phyloP scores from a whole-genome alignment of 2,113 vertebrate species.

The Sitta europaea region DNA sequence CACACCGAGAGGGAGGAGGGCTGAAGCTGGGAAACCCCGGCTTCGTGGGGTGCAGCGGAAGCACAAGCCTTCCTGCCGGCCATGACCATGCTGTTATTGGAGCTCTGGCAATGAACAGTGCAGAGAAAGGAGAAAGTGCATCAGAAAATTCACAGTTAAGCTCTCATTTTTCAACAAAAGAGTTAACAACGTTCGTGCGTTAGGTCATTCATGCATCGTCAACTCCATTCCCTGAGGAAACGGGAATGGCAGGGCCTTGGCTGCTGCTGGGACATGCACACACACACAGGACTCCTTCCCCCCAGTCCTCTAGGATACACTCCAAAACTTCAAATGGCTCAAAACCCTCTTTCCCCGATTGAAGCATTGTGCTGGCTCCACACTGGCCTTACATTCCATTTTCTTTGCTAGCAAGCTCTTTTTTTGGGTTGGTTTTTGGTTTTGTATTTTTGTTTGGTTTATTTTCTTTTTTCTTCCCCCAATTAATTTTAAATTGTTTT shows the following conservation, averaged over 20 bases:
- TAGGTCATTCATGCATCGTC: slow-evolving; percentile 71
- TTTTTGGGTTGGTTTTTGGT: background rate
- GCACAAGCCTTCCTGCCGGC: slow-evolving; percentile 72
- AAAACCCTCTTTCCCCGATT: slow-evolving; percentile 49
- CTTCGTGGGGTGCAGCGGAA: slow-evolving; percentile 61
- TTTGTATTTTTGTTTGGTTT: background rate
- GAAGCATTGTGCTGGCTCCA: slow-evolving; percentile 5
- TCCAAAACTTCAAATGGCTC: slow-evolving; percentile 64
- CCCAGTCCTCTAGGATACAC: slow-evolving; percentile 73
- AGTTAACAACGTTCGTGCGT: slow-evolving; percentile 63
- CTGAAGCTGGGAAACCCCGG: slow-evolving; percentile 7
- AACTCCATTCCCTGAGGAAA: slow-evolving; percentile 20
- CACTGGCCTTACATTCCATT: slow-evolving; percentile 23
- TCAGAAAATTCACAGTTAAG: slow-evolving; percentile 65
- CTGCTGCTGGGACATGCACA: slow-evolving; percentile 71
- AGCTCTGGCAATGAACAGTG: slow-evolving; percentile 60
- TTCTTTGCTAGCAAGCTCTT: slow-evolving; percentile 24
- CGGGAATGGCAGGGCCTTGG: slow-evolving; percentile 58
- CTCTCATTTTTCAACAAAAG: slow-evolving; percentile 36
- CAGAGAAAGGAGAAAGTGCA: slow-evolving; percentile 68
- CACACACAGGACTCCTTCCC: slow-evolving; percentile 60
- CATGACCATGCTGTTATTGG: slow-evolving; percentile 72
- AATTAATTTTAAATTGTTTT: slow-evolving; percentile 59
- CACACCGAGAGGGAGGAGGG: background rate
- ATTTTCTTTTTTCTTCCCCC: background rate